phyloP scores from a whole-genome alignment of 2,113 vertebrate genomes.

The human region GRCh38 chr5:98424501-98425000 shows the following conservation, averaged over 20 bases:
- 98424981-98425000: conserved; percentile 67
- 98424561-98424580: conserved; percentile 59
- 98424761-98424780: background rate
- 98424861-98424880: conserved; percentile 68
- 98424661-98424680: conserved; percentile 47
- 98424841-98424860: conserved; percentile 47
- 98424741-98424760: conserved; percentile 38
- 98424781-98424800: background rate
- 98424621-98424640: conserved; percentile 59
- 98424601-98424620: conserved; percentile 61
- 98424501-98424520: conserved; percentile 63
- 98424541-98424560: conserved; percentile 39
- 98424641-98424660: conserved; percentile 26
- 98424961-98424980: conserved; percentile 36
- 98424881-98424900: conserved; percentile 70
- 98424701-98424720: background rate
- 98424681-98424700: conserved; percentile 29
- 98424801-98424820: background rate
- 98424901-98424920: conserved; percentile 69
- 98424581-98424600: conserved; percentile 44
- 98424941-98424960: conserved; percentile 26
- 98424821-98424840: conserved; percentile 52
- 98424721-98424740: background rate
- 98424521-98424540: conserved; percentile 52
- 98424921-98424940: conserved; percentile 60